Evolutionary conservation across 2,797 vertebrate species (phyloP).

Genomic region (Gymnothorax reevesii): DNA sequence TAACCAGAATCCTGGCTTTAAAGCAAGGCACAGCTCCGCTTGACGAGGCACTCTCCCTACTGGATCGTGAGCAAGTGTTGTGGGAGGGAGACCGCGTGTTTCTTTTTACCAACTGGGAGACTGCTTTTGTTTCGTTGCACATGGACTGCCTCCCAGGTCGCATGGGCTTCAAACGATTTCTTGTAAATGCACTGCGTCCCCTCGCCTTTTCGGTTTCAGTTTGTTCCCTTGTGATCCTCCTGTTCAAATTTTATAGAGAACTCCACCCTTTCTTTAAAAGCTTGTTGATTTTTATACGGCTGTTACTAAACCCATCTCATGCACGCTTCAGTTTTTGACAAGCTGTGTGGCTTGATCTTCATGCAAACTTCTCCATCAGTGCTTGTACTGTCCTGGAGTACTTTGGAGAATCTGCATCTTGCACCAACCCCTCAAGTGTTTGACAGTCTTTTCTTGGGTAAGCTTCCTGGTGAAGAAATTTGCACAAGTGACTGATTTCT

Average conservation of each 20-base stretch:
- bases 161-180: conserved; percentile 9
- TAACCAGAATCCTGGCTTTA: conserved; percentile 23
- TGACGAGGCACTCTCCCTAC: background rate
- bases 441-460: background rate
- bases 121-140: background rate
- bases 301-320: conserved; percentile 32
- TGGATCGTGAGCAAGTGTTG: background rate
- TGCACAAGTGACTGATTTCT: background rate
- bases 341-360: conserved; percentile 2
- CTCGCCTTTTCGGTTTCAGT: conserved; percentile 22
- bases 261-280: conserved; percentile 40
- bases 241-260: conserved; percentile 33
- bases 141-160: background rate
- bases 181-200: conserved; percentile 21
- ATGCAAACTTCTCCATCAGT: conserved; percentile 17
- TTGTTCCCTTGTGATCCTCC: conserved; percentile 34
- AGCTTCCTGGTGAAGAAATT: background rate
- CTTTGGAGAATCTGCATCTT: background rate
- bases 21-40: conserved; percentile 11
- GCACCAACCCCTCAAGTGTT: background rate
- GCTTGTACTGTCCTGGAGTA: conserved; percentile 11
- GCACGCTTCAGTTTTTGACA: conserved; percentile 6
- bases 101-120: background rate
- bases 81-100: background rate
- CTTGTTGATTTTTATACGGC: conserved; percentile 44